Evolutionary conservation across 2,888 invertebrate genomes (phyloP).

Genomic region (Linyphia triangularis): DNA sequence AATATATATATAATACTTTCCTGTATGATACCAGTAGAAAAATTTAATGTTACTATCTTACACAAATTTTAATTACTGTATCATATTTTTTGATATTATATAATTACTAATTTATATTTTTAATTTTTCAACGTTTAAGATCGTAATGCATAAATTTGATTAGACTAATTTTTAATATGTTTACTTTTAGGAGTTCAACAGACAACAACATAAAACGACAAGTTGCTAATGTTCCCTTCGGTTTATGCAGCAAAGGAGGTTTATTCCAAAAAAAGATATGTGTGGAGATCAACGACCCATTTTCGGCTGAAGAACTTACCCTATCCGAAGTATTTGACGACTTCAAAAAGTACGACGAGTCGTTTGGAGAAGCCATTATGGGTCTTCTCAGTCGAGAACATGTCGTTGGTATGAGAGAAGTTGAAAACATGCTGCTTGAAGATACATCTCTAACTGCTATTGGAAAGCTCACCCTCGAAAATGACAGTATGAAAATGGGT

Average conservation of each 20-base stretch:
- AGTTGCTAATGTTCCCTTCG: conserved; percentile 89
- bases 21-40: too few relatives aligned
- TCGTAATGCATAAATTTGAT: not conserved
- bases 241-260: conserved; percentile 81
- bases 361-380: conserved; percentile 89
- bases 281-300: conserved; percentile 88
- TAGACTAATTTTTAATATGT: not conserved
- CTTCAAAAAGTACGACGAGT: conserved; percentile 88
- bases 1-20: too few relatives aligned
- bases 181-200: conserved; percentile 87
- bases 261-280: conserved; percentile 80
- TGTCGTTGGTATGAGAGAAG: conserved; percentile 90
- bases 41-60: too few relatives aligned
- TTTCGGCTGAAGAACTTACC: conserved; percentile 85
- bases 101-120: too few relatives aligned
- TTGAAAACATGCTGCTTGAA: conserved; percentile 91
- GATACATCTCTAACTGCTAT: conserved; percentile 89
- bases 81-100: too few relatives aligned
- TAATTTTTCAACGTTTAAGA: not conserved
- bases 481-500: conserved; percentile 84
- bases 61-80: too few relatives aligned
- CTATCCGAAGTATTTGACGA: conserved; percentile 91
- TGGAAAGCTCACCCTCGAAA: conserved; percentile 87
- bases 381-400: conserved; percentile 90
- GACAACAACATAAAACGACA: conserved; percentile 89